Evolutionary conservation across 2,888 invertebrate species (phyloP), one percentile per base, ranked within the genome.

Genomic region (Acanthosepion esculentum): DNA sequence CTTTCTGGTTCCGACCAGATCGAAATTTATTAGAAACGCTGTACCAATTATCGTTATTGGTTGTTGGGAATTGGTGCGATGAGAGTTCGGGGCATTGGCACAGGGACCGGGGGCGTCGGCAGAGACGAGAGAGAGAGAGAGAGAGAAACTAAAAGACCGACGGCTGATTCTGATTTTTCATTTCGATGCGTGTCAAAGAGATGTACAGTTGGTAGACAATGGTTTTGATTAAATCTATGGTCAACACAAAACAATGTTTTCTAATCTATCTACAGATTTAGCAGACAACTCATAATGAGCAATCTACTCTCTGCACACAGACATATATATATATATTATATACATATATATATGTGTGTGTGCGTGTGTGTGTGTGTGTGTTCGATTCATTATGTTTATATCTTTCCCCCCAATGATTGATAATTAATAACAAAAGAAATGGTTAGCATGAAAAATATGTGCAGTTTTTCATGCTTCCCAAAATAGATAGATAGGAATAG

Each of bases 1-100:
- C 78, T 78, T n/a, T 33, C 10, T 15, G 20, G 4, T 78, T n/a
- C 78, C 10, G 78, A 78, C n/a, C n/a, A 78, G 78, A 78, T 78
- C 78, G 78, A 78, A 78, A 33, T 78, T 78, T 78, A 78, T 78
- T 78, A 78, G n/a, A n/a, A 78, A 78, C n/a, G n/a, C 78, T 78
- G 78, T 23, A 78, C 78, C n/a, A 78, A 78, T 78, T 78, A 78
- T 78, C n/a, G n/a, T 78, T 12, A 78, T n/a, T 33, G 78, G 20
- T 78, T 15, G n/a, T 10, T 23, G 59, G n/a, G 12, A 33, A 33
- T 78, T 78, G 33, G 33, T 78, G 78, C 18, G 78, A 78, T 15
- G 4, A 15, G 33, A 10, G n/a, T n/a, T 8, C n/a, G n/a, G n/a
- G 23, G 6, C 23, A 23, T 0, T 20, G 59, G 1, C 23, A 20